Percentiles rank a stretch among this genome's conserved stretches.
phyloP scores from a whole-genome alignment of 2,888 invertebrate species.

The Cryptosula pallasiana region DNA sequence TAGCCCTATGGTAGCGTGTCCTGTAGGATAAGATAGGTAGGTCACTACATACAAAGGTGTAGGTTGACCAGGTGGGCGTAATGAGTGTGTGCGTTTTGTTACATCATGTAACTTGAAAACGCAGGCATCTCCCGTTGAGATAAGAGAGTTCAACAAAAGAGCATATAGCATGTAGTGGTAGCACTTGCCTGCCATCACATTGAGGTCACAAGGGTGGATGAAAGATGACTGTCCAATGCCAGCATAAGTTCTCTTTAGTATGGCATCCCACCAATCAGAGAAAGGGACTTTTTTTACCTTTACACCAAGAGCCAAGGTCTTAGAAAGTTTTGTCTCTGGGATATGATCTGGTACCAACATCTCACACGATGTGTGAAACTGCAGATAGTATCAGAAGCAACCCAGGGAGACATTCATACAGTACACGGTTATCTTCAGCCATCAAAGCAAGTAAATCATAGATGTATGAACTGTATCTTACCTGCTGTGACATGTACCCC shows the following conservation, averaged over 20 bases:
- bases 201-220: constrained; percentile 41
- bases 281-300: constrained; percentile 35
- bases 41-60: too few relatives aligned
- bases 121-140: too few relatives aligned
- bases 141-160: not conserved
- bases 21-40: too few relatives aligned
- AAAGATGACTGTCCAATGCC: constrained; percentile 36
- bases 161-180: not conserved
- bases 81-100: too few relatives aligned
- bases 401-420: too few relatives aligned
- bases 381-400: too few relatives aligned
- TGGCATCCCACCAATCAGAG: constrained; percentile 43
- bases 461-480: too few relatives aligned
- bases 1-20: constrained; percentile 47
- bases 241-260: constrained; percentile 33
- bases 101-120: too few relatives aligned
- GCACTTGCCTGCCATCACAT: constrained; percentile 43
- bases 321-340: constrained; percentile 36
- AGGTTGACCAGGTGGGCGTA: too few relatives aligned
- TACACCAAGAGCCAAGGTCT: constrained; percentile 34
- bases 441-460: too few relatives aligned
- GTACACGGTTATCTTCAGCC: too few relatives aligned
- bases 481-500: constrained; percentile 11
- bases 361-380: constrained; percentile 33
- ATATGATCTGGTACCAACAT: constrained; percentile 41